phyloP scores from a whole-genome alignment of 2,797 vertebrate genomes.

The Sebastes nivosus region DNA sequence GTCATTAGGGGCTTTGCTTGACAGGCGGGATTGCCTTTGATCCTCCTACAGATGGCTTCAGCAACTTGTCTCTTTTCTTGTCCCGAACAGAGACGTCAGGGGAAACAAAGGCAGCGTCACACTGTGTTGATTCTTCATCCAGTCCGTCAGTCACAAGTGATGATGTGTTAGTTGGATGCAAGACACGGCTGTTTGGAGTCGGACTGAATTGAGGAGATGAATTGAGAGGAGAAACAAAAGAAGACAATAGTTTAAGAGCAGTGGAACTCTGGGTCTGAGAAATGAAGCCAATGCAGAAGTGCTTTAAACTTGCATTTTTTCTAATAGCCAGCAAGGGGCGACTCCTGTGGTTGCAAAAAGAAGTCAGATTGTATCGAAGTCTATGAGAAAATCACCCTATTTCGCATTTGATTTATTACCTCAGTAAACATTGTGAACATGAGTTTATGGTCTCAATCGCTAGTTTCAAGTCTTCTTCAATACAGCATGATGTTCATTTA shows the following conservation, averaged over 20 bases:
- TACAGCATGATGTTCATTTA: not conserved
- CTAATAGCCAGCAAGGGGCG: not conserved
- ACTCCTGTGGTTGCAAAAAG: too few relatives aligned
- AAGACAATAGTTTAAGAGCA: not conserved
- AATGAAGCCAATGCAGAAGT: not conserved
- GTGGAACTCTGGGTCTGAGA: not conserved
- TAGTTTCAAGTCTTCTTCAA: not conserved
- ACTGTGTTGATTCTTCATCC: slow-evolving; percentile 30
- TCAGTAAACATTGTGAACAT: too few relatives aligned
- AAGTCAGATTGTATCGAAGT: not conserved
- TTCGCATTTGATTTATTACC: not conserved
- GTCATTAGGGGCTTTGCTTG: slow-evolving; percentile 38
- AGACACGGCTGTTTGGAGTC: slow-evolving; percentile 2
- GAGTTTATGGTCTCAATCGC: not conserved
- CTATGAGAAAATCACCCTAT: not conserved
- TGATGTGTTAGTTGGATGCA: slow-evolving; percentile 9
- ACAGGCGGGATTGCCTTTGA: slow-evolving; percentile 39
- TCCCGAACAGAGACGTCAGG: slow-evolving; percentile 21
- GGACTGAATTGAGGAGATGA: slow-evolving; percentile 3
- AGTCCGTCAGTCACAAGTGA: slow-evolving; percentile 23
- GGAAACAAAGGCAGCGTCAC: slow-evolving; percentile 37
- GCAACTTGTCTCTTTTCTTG: slow-evolving; percentile 27
- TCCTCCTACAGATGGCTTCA: slow-evolving; percentile 41
- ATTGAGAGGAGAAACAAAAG: not conserved
- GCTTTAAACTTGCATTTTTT: not conserved